Base-by-base conservation (phyloP, 1,140 invertebrate genomes). In the Neoseiulus cucumeris region DNA sequence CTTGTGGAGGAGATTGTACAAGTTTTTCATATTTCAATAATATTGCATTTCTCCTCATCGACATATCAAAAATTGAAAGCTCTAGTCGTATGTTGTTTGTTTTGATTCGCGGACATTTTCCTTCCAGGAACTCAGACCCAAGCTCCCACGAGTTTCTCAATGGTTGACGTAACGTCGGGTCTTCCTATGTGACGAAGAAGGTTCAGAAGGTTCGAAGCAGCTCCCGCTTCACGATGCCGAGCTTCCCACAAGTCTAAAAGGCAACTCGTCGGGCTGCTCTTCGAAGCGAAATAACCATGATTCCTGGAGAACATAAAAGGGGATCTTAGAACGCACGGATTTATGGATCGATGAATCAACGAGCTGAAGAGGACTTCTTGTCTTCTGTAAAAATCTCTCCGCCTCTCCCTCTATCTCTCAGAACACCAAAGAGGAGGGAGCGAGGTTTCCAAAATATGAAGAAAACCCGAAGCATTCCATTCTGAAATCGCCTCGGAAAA, bases 211-310 rank as follows among this genome's bases (percentile, higher is more conserved):
- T 91, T 86, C n/a, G 87, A 87, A 9, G 90, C 82, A 12, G 91
- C 88, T 42, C 85, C 85, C 30, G 88, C 83, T 69, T 88, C 86
- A 51, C 88, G 80, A 73, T 92, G 87, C 65, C 89, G 80, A 42
- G 91, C 91, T 76, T 96, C 91, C 92, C 91, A 97, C 69, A 97
- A 75, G 75, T 94, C 89, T 66, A 96, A 78, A 70, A 96, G 92
- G 74, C 90, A 87, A 72, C 95, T 91, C 28, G 91, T 95, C 18
- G 92, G 92, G 70, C 90, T 94, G 66, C 85, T 82, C 77, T 95
- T 94, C 42, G 89, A 92, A 42, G 91, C 91, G 74, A 96, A 94
- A 79, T 89, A 96, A 73, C 91, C 92, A 64, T 92, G 91, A 75
- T 95, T 94, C 73, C 85, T 86, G 76, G 39, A 75, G 22, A 17